Evolutionary conservation across 2,797 vertebrate species (phyloP).

Genomic region (Tauraco hartlaubi): DNA sequence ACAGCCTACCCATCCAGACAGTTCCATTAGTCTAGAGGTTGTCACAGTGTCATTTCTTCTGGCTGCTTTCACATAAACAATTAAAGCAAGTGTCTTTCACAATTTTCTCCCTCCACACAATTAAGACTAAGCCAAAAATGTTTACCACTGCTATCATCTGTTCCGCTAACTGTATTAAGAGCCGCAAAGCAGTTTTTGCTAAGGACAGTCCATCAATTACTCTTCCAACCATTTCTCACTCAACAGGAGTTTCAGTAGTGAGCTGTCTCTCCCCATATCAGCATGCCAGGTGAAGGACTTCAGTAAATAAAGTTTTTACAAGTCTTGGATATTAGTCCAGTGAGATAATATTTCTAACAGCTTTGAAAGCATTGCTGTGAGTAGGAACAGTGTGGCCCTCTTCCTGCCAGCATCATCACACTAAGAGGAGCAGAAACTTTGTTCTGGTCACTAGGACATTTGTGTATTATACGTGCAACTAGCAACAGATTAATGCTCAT

Average conservation of each 20-base stretch:
- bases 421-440: background rate
- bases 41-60: background rate
- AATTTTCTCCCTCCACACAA: accelerated
- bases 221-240: background rate
- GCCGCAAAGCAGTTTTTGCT: background rate
- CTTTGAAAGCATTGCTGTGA: background rate
- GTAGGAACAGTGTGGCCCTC: background rate
- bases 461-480: accelerated
- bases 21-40: background rate
- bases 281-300: background rate
- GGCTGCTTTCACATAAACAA: background rate
- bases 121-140: background rate
- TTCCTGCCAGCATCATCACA: background rate
- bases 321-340: background rate
- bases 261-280: background rate
- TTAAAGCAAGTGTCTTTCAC: background rate
- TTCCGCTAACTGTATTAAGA: background rate
- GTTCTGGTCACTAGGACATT: background rate
- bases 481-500: background rate
- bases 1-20: background rate
- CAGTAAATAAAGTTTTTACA: background rate
- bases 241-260: background rate
- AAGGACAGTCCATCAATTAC: background rate
- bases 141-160: background rate
- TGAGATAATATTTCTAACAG: background rate